A percentile compares a stretch with the other conserved stretches of the same genome.
phyloP scores from a whole-genome alignment of 2,797 vertebrate genomes.

The Anableps anableps region DNA sequence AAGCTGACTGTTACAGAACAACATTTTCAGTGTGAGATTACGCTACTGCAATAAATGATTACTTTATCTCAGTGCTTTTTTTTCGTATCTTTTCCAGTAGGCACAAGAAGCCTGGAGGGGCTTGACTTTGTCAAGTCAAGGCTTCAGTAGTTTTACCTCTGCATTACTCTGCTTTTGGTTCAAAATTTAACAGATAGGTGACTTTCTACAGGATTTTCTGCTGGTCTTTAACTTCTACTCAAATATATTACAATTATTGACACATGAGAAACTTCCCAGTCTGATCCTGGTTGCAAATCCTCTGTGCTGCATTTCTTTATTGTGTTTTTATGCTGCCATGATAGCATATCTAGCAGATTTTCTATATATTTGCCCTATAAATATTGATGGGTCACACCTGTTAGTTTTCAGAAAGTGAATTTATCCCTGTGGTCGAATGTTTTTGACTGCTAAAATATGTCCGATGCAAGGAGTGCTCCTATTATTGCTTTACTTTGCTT shows the following conservation, averaged over 20 bases:
- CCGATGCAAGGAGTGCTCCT: neutral
- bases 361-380: no score
- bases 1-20: neutral
- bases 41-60: neutral
- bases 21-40: neutral
- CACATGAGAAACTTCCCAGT: neutral
- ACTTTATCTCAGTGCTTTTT: neutral
- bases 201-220: neutral
- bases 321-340: neutral
- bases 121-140: no score
- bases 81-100: no score
- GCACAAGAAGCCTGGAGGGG: no score
- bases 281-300: neutral
- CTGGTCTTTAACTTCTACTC: neutral
- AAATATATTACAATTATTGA: neutral
- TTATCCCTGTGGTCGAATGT: neutral
- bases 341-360: neutral
- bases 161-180: neutral
- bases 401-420: neutral
- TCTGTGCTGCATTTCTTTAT: neutral
- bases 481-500: neutral
- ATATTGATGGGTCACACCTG: neutral
- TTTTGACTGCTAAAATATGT: neutral
- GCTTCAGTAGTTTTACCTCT: no score
- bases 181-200: neutral